Evolutionary conservation across 2,113 vertebrate species (phyloP), one percentile per base, ranked within the genome.

Genomic region (Craseonycteris thonglongyai): DNA sequence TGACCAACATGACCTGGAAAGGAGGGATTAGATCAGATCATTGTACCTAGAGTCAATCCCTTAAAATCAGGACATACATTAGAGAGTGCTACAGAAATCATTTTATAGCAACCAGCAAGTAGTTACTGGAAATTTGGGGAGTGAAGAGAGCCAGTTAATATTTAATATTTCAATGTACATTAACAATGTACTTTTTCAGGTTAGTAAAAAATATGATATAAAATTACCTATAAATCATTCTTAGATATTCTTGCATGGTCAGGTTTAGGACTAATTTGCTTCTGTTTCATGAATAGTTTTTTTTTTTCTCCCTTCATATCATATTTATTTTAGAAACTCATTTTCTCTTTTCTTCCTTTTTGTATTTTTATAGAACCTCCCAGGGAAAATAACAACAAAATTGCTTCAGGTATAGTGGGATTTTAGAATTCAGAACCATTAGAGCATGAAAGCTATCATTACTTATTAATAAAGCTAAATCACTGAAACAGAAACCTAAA

Each of bases 401-500:
- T 82, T 86, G 91, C 84, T 92, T 93, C 38, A 4, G 71, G 65
- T 89, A 90, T 28, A 87, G 59, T 78, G 63, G 63, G 79, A 93
- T 84, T 47, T 92, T 56, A 93, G 42, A 66, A n/a, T n/a, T 95
- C 35, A 78, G 28, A 61, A 86, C 38, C 28, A 10, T 42, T 63
- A 86, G 30, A 92, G 85, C 26, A 7, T 42, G 51, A 86, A 97
- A 85, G 45, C 40, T 82, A 93, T 65, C 56, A 65, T 96, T 91
- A 96, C 68, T 95, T 96, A 95, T 96, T 97, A 96, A 95, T 92
- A 88, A 96, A 93, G 35, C 33, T 88, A 94, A 95, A 93, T 93
- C 61, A 89, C 91, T 95, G 68, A 74, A 95, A 95, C 94, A 93
- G 47, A 82, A 96, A 91, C 22, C 12, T 18, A 14, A 75, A 92